Base-by-base conservation (phyloP, 2,113 vertebrate species). In the Calonectris borealis region DNA sequence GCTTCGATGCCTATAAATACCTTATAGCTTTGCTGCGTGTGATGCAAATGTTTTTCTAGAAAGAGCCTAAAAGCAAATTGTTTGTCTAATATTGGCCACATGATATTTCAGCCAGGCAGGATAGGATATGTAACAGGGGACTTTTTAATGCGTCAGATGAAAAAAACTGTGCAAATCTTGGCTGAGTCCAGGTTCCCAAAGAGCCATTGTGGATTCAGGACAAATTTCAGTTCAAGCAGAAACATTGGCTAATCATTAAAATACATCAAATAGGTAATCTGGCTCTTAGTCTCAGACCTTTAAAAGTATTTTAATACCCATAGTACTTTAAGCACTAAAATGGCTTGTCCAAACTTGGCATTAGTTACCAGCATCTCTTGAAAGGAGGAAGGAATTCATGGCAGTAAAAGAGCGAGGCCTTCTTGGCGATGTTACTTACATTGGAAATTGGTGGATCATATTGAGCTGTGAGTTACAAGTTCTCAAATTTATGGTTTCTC, bases 211-310 rank as follows among this genome's bases (percentile, higher is more conserved):
- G 87, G 66, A 65, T 77, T 77, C 75, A 83, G 75, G 68, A 88
- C 32, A 58, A 64, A 71, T 87, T 94, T 95, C 66, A 90, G 70
- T 54, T 88, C 66, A 77, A 94, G 87, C 75, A 83, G 78, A 88
- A 94, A 36, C 58, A 48, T 24, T 93, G 46, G 62, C 58, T 87
- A 32, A 44, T 87, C 65, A 61, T 76, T 64, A 75, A 82, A 90
- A 61, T 54, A 38, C 42, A 73, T 85, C 32, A 46, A 9, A 61
- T 11, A n/a, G 55, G 87, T 86, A 77, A 91, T 32, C 77, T 92
- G 73, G 73, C 69, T 88, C 32, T 38, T 57, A 54, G 44, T 71
- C 29, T 44, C 51, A 77, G 71, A 86, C 55, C 55, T 73, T 90
- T 83, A 79, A 58, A 94, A 31, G 34, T 70, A 19, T 83, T 94